phyloP scores from a whole-genome alignment of 2,797 vertebrate genomes.

The Tragopan temminckii region DNA sequence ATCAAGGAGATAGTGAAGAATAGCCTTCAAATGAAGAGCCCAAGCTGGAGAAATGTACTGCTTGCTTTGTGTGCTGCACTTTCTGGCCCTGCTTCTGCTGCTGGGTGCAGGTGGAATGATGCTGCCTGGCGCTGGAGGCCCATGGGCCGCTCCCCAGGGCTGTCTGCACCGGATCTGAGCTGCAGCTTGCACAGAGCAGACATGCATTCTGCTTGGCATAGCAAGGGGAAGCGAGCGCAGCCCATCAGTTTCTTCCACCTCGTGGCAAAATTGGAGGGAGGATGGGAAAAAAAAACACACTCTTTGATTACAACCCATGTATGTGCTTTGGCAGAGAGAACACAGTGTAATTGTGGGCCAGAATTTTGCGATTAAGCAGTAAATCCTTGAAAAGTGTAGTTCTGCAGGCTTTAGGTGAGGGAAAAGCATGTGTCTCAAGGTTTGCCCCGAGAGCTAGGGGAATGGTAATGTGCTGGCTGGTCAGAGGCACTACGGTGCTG shows the following conservation, averaged over 20 bases:
- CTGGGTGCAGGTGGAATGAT: not conserved
- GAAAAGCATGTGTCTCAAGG: slow-evolving; percentile 8
- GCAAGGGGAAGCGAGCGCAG: not conserved
- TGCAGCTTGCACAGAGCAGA: not conserved
- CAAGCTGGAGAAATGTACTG: not conserved
- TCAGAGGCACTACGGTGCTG: not conserved
- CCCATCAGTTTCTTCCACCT: slow-evolving; percentile 21
- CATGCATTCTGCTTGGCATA: not conserved
- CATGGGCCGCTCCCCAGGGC: not conserved
- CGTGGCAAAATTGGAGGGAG: slow-evolving; percentile 48
- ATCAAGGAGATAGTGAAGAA: not conserved
- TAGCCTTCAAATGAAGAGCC: not conserved
- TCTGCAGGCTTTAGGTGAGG: slow-evolving; percentile 10
- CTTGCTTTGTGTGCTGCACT: fast-evolving
- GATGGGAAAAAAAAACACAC: not conserved
- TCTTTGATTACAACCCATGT: slow-evolving; percentile 41
- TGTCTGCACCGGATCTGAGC: not conserved
- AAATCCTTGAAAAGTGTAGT: slow-evolving; percentile 50
- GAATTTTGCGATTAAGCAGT: slow-evolving; percentile 54
- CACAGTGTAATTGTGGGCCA: not conserved
- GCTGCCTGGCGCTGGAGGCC: not conserved
- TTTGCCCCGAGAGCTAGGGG: not conserved
- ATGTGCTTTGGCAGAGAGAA: slow-evolving; percentile 64
- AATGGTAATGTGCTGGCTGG: not conserved
- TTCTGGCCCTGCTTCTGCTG: not conserved